Base-by-base conservation (phyloP, 1,140 invertebrate species). In the Brachionus paranguensis region DNA sequence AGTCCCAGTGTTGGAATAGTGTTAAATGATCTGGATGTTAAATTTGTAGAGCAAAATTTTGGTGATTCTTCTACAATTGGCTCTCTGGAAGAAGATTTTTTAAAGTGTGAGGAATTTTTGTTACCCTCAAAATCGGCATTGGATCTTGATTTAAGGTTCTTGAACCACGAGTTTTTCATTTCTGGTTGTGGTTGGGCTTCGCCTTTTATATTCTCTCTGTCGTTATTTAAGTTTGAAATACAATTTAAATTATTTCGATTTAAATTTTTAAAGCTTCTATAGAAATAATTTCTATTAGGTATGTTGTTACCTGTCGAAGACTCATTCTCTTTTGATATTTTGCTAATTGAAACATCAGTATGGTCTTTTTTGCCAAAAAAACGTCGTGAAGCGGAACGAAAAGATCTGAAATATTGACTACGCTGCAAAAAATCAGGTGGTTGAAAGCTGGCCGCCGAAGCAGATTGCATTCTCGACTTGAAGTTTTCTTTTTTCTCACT, bases 311-410 rank as follows among this genome's bases (percentile, higher is more conserved):
- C 47, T 50, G 41, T 37, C n/a, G 68, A 41, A 27, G 53, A 0
- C 20, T 76, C 72, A 50, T 76, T 50, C 33, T 76, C 72, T 29
- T 33, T 50, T 10, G 47, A 27, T 2, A 20, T 47, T 37, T 20
- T 27, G 47, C 37, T 47, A 41, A 33, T 81, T 64, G 41, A 33
- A 64, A 29, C 41, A 64, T 64, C 55, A 64, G n/a, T 60, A 33
- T 29, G 27, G 43, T 43, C 37, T 33, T 81, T 68, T 64, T 81
- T 81, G 27, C 27, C 20, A 27, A 81, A 81, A 81, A 81, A 81
- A 41, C 78, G 78, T 17, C 29, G 17, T 43, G 78, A 81, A 81
- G 78, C 78, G 41, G 78, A 81, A 81, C 78, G 78, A 81, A 81
- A 81, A 12, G 78, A 81, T 60, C 78, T 60, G 37, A 81, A 81